These are phyloP conservation scores for Clivina fossor DNA, from an alignment of 2,888 invertebrate species.

Conservation along the genomic window DNA sequence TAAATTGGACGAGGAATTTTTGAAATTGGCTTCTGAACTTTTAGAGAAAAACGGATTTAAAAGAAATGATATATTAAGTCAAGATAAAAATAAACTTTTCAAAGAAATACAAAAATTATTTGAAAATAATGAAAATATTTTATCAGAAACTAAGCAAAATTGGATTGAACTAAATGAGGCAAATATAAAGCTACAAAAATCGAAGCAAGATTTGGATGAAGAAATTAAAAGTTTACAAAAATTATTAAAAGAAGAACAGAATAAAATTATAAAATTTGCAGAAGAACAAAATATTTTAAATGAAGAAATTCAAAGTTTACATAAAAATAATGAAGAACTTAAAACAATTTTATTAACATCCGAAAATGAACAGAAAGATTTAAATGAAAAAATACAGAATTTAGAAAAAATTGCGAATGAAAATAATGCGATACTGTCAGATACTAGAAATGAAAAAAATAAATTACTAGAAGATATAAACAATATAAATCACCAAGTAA, in stretches of 20 bases:
- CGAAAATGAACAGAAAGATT: slow-evolving; percentile 8
- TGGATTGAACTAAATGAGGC: slow-evolving; percentile 19
- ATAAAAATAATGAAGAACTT: slow-evolving; percentile 9
- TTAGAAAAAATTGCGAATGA: slow-evolving; percentile 15
- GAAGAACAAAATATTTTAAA: slow-evolving; percentile 12
- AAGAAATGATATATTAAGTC: slow-evolving; percentile 7
- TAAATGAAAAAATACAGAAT: slow-evolving; percentile 7
- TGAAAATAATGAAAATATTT: slow-evolving; percentile 10
- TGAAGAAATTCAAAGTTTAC: slow-evolving; percentile 9
- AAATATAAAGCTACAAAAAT: slow-evolving; percentile 10
- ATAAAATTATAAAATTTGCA: background rate
- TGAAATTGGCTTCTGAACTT: background rate
- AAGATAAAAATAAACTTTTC: slow-evolving; percentile 16
- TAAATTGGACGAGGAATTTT: slow-evolving; percentile 15
- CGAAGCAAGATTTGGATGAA: slow-evolving; percentile 6
- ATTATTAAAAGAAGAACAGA: slow-evolving; percentile 9
- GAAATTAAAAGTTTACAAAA: slow-evolving; percentile 18
- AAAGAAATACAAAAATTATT: slow-evolving; percentile 13
- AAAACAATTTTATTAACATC: slow-evolving; percentile 8
- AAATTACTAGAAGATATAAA: slow-evolving; percentile 13
- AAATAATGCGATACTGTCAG: slow-evolving; percentile 3
- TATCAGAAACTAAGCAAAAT: slow-evolving; percentile 10
- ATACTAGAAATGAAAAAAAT: slow-evolving; percentile 15
- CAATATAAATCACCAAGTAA: slow-evolving; percentile 4
- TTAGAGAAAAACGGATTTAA: slow-evolving; percentile 13